phyloP scores from a whole-genome alignment of 2,113 vertebrate species.

The Ptyas mucosa region DNA sequence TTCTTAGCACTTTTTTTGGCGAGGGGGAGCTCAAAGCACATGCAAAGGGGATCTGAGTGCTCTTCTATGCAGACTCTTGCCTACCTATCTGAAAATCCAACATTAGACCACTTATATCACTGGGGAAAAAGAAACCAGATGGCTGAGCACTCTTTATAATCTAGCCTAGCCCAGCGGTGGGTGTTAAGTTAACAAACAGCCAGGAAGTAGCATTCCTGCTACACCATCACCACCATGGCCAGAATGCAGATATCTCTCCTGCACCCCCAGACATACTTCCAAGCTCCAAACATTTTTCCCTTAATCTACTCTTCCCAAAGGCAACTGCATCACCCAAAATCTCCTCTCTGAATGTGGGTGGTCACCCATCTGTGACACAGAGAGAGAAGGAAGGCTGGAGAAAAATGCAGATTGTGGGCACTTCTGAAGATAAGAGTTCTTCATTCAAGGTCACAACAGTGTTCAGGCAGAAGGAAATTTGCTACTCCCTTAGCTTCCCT shows the following conservation, averaged over 20 bases:
- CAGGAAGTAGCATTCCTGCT: not conserved
- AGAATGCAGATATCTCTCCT: not conserved
- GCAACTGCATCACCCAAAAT: not conserved
- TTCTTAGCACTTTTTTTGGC: too few species aligned
- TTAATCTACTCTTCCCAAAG: not conserved
- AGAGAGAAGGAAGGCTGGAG: not conserved
- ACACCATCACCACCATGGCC: not conserved
- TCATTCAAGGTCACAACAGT: not conserved
- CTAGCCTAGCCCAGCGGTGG: not conserved
- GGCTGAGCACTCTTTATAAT: not conserved
- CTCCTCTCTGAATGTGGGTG: not conserved
- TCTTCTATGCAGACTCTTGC: not conserved
- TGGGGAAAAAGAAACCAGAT: not conserved
- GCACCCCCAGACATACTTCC: not conserved
- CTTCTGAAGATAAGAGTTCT: not conserved
- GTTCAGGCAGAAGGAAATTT: not conserved
- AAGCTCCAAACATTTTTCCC: not conserved
- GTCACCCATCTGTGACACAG: not conserved
- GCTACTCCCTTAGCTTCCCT: slow-evolving; percentile 24
- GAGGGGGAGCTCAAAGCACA: not conserved
- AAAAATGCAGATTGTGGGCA: not conserved
- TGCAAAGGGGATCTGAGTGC: not conserved
- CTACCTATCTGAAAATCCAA: not conserved
- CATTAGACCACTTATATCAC: not conserved
- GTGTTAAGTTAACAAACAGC: too few species aligned